These are phyloP conservation scores for Nettapus auritus DNA, from an alignment of 2,113 vertebrate species.

Conservation along the genomic window DNA sequence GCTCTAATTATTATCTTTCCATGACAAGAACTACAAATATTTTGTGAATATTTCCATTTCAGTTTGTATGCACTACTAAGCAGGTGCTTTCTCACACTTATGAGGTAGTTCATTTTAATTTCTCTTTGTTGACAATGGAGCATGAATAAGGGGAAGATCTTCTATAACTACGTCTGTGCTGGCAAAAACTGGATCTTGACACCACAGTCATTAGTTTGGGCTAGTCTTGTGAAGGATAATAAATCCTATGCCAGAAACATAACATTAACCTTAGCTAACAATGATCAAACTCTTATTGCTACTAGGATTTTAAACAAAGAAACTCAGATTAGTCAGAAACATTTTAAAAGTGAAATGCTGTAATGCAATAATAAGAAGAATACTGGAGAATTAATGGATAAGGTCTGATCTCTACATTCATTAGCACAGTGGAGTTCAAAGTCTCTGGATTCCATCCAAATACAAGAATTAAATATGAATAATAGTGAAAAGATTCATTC, in stretches of 20 bases:
- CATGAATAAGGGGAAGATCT: background rate
- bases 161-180: background rate
- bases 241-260: background rate
- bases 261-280: background rate
- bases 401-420: background rate
- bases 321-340: background rate
- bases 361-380: background rate
- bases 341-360: background rate
- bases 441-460: background rate
- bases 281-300: background rate
- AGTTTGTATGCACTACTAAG: background rate
- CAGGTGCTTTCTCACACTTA: background rate
- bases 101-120: background rate
- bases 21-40: slow-evolving; percentile 1
- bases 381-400: background rate
- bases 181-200: background rate
- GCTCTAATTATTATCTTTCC: slow-evolving; percentile 20
- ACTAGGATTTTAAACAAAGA: background rate
- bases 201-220: background rate
- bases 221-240: background rate
- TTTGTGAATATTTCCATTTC: background rate
- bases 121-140: background rate
- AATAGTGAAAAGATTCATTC: background rate
- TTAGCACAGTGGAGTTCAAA: background rate
- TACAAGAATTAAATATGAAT: background rate